Conservation (phyloP, 2,888 invertebrate genomes). For the Podotricha telesiphe region DNA sequence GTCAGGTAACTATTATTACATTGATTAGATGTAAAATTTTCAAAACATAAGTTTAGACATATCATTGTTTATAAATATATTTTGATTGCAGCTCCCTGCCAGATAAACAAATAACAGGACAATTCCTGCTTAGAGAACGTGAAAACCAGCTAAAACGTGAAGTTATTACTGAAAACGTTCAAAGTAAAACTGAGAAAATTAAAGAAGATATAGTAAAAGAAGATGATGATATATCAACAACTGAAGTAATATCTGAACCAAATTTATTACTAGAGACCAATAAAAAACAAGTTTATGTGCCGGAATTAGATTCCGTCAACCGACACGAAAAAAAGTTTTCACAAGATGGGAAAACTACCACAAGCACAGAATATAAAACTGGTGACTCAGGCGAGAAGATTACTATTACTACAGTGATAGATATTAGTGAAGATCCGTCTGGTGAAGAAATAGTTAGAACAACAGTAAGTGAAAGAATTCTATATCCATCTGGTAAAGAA, state of each 20-base stretch:
- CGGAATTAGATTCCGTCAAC: not conserved
- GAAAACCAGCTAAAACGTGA: constrained; percentile 70
- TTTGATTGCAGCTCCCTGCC: constrained; percentile 54
- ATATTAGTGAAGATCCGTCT: constrained; percentile 35
- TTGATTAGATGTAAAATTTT: not conserved
- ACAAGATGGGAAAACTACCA: constrained; percentile 17
- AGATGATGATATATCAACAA: not conserved
- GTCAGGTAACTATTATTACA: constrained; percentile 59
- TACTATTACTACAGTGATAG: constrained; percentile 37
- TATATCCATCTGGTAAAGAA: constrained; percentile 39
- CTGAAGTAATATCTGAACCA: constrained; percentile 2
- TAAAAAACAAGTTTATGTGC: not conserved
- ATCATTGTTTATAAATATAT: not conserved
- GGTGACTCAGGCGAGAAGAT: constrained; percentile 35
- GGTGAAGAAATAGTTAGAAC: constrained; percentile 38
- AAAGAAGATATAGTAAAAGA: not conserved
- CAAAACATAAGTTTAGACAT: not conserved
- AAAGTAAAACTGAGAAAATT: constrained; percentile 14
- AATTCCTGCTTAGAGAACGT: constrained; percentile 69
- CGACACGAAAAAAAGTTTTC: not conserved
- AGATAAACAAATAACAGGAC: constrained; percentile 62
- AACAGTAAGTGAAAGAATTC: constrained; percentile 36
- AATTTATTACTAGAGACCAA: not conserved
- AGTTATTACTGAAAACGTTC: constrained; percentile 41
- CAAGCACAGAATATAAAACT: constrained; percentile 15